These are phyloP conservation scores for Brachyopa scutellaris DNA, from an alignment of 2,888 invertebrate genomes.

Conservation along the genomic window DNA sequence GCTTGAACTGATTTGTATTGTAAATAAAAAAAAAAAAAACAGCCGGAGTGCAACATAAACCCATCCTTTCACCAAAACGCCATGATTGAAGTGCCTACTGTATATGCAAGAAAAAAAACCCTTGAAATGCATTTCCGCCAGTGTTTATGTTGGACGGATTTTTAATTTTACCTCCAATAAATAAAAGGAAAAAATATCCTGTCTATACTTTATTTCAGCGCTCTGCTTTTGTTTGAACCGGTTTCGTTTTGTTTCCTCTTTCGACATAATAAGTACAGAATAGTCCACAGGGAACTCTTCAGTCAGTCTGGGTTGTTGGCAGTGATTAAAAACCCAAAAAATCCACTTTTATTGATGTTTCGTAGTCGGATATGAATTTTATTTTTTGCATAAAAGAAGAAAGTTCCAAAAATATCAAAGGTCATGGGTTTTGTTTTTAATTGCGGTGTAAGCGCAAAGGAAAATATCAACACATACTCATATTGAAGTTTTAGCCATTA, in stretches of 20 bases:
- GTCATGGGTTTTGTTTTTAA: constrained; percentile 58
- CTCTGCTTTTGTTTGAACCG: constrained; percentile 18
- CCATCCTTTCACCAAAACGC: constrained; percentile 17
- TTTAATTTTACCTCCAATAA: constrained; percentile 67
- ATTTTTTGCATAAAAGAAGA: constrained; percentile 15
- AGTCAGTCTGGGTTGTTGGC: constrained; percentile 63
- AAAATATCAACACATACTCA: constrained; percentile 47
- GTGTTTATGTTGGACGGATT: constrained; percentile 66
- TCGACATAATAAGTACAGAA: constrained; percentile 33
- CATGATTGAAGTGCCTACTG: constrained; percentile 65
- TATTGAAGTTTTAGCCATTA: constrained; percentile 47
- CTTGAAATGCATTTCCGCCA: constrained; percentile 64
- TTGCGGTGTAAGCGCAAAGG: constrained; percentile 52
- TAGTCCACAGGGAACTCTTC: constrained; percentile 56
- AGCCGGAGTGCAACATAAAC: constrained; percentile 18
- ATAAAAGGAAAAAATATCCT: constrained; percentile 30
- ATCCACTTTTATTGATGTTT: constrained; percentile 68
- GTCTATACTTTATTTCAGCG: constrained; percentile 51
- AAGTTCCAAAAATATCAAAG: constrained; percentile 45
- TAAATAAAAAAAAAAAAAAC: constrained; percentile 39
- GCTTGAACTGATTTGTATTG: constrained; percentile 56
- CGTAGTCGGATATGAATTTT: constrained; percentile 48
- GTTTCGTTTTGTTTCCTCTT: constrained; percentile 19
- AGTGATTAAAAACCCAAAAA: constrained; percentile 63
- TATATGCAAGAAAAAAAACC: constrained; percentile 22